Evolutionary conservation across 2,888 invertebrate genomes (phyloP), one percentile per base, ranked within the genome.

Genomic region (Microchrysa polita): DNA sequence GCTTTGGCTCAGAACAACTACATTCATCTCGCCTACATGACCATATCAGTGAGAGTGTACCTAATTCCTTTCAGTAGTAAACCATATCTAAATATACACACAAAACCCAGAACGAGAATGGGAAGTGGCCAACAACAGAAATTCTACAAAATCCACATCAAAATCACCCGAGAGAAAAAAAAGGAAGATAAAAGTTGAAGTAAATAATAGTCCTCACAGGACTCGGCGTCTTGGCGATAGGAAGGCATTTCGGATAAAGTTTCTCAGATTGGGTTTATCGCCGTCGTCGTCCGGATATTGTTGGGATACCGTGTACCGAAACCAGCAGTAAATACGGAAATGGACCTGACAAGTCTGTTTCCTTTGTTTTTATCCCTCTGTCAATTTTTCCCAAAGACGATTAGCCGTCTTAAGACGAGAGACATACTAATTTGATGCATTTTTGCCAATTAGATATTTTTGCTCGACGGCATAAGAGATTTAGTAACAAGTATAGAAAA

Each of bases 21-120:
- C 69, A 55, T 55, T 55, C 55, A 55, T 57, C 69, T 57, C 57
- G 34, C 57, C 55, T 27, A 57, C 69, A 57, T 69, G 69, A 69
- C 69, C 27, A 34, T n/a, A n/a, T 34, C 57, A 20, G 69, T 27
- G 69, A 69, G 69, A 69, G 40, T 48, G n/a, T 22, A 34, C 27
- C 27, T 34, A 48, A 65, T 65, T 48, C 65, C 44, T 22, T 65
- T 34, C n/a, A n/a, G n/a, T 34, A 34, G 27, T 34, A 34, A 34
- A 34, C 27, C 27, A 34, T n/a, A n/a, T 34, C 27, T 2, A 34
- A 34, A 34, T 34, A 34, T 34, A 34, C 27, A 34, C 27, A 34
- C 27, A 34, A 34, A 34, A 34, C 27, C 27, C 4, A 34, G 27
- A 34, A 34, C 27, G 27, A 7, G 27, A 34, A 34, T 5, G 4